A percentile compares a stretch with the other conserved stretches of the same genome.
Evolutionary conservation across 1,140 invertebrate species (phyloP).

Genomic region (Idris sp.): DNA sequence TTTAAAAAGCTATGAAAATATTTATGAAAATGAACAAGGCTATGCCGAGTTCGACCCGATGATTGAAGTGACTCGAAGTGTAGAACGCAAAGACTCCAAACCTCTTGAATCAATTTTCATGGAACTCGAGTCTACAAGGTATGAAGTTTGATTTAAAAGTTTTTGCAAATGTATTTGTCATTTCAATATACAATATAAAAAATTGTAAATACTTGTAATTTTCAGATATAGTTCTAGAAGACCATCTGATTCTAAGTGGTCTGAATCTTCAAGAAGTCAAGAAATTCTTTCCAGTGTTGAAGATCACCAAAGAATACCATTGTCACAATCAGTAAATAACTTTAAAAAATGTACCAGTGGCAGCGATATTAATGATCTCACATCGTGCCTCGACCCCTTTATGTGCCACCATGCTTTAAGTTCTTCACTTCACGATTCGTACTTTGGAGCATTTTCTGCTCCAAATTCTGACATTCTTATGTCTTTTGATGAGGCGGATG

Average conservation of each 20-base stretch:
- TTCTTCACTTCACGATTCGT: conserved; percentile 72
- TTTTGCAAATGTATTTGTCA: background rate
- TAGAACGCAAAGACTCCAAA: conserved; percentile 27
- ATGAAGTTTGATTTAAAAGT: background rate
- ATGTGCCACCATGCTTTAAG: conserved; percentile 71
- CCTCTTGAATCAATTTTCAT: conserved; percentile 64
- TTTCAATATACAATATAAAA: too few relatives aligned
- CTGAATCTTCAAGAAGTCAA: conserved; percentile 74
- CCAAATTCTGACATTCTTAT: conserved; percentile 71
- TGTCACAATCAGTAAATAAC: conserved; percentile 73
- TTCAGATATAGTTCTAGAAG: conserved; percentile 71
- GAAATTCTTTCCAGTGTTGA: conserved; percentile 68
- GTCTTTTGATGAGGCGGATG: conserved; percentile 72
- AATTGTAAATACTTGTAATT: background rate
- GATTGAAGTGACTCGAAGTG: conserved; percentile 59
- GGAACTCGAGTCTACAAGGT: conserved; percentile 70
- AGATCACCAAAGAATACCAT: conserved; percentile 68
- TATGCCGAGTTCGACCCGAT: conserved; percentile 21
- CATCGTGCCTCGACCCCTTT: conserved; percentile 69
- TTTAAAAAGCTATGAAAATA: too few relatives aligned
- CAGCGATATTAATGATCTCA: conserved; percentile 70
- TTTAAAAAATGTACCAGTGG: conserved; percentile 70
- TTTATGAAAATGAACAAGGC: background rate
- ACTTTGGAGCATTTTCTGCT: conserved; percentile 69
- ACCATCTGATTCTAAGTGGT: conserved; percentile 74